Percentiles rank a stretch among this genome's conserved stretches.
These are phyloP conservation scores for Lepidonotus clava DNA, from an alignment of 2,888 invertebrate genomes.

Conservation along the genomic window DNA sequence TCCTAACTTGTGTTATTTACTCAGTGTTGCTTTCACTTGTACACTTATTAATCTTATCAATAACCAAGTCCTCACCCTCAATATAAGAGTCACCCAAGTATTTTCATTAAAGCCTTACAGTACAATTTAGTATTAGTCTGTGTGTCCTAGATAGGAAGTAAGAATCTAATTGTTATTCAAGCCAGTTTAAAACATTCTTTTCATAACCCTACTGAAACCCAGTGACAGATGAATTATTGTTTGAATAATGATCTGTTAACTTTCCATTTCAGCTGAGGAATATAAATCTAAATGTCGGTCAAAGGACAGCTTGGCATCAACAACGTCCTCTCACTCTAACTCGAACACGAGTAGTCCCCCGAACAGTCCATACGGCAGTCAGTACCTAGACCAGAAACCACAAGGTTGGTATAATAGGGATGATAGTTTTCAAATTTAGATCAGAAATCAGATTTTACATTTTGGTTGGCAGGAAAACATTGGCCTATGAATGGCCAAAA, in stretches of 20 bases:
- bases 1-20: background rate
- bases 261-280: slow-evolving; percentile 33
- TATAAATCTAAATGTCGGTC: slow-evolving; percentile 55
- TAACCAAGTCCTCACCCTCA: background rate
- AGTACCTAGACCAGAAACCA: slow-evolving; percentile 66
- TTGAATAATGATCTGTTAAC: no score
- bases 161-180: no score
- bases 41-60: background rate
- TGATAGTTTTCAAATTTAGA: no score
- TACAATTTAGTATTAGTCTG: no score
- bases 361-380: slow-evolving; percentile 77
- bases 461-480: no score
- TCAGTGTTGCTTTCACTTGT: background rate
- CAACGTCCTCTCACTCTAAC: slow-evolving; percentile 54
- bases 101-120: no score
- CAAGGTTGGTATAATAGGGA: background rate
- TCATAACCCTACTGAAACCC: no score
- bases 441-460: no score
- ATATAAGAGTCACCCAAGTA: background rate
- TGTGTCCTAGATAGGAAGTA: no score
- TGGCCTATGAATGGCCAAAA: no score
- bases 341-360: slow-evolving; percentile 77
- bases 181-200: no score
- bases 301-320: slow-evolving; percentile 60
- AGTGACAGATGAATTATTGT: no score